Base-by-base conservation (phyloP, 2,113 vertebrate species). In the Dicrurus megarhynchus region DNA sequence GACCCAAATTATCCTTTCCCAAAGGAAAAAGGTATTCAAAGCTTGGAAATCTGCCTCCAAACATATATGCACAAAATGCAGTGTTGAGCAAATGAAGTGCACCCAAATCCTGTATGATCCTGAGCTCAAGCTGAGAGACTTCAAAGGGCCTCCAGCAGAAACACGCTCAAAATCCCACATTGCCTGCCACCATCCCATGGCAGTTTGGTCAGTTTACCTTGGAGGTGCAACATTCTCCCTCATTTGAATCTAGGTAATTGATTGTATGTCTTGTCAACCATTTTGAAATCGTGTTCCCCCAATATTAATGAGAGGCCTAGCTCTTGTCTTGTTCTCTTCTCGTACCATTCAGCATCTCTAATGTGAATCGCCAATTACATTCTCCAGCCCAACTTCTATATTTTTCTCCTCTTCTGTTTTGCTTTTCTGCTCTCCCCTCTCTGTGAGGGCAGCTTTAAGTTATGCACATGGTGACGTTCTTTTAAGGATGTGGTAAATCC, bases 401-500 rank as follows among this genome's bases (percentile, higher is more conserved):
- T 42, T 86, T 61, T 86, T 91, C 44, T 86, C 42, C 59, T 88
- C 61, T 92, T 84, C 33, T 84, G 69, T 50, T 94, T 42, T 78
- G 60, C 71, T 85, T 75, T 87, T 95, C 87, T 81, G 84, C 84
- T 94, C 68, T 90, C 84, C 69, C 75, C 83, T 96, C 90, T 97
- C 95, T 94, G 59, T 95, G 96, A 93, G 87, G 78, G 74, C 89
- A 97, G 90, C 42, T 94, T 95, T 96, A 67, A 96, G 87, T 91
- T 87, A 91, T 83, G 90, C 89, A 87, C 90, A 53, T 87, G 82
- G 95, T 95, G 95, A 94, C 77, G 1, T 87, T 96, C 93, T 90
- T 95, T 94, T 96, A 92, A 97, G 96, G 96, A 98, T 96, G 96
- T 98, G 96, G 96, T 97, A 90, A 97, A 84, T 91, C 82, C 90